Conservation (phyloP, 2,888 invertebrate genomes). For the Geotrupes spiniger region DNA sequence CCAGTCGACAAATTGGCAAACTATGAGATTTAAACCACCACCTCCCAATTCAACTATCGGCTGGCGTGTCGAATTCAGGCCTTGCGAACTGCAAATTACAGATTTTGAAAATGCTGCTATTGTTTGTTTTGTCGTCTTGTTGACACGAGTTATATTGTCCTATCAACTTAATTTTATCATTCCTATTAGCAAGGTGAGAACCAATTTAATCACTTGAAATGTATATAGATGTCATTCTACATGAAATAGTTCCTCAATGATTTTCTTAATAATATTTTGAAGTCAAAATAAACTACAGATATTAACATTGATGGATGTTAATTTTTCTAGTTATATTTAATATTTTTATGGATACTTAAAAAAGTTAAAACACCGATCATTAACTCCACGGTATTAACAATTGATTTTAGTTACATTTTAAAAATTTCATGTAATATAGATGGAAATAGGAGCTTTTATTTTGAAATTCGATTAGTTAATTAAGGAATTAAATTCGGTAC, state of each 20-base stretch:
- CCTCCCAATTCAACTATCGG: slow-evolving; percentile 95
- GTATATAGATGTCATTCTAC: neutral
- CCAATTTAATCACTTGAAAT: slow-evolving; percentile 41
- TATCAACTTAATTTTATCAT: slow-evolving; percentile 95
- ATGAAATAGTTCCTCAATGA: neutral
- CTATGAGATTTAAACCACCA: slow-evolving; percentile 98
- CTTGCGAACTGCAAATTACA: slow-evolving; percentile 96
- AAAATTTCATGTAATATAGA: neutral
- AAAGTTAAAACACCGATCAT: no score
- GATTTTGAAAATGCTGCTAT: slow-evolving; percentile 99
- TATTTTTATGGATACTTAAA: no score
- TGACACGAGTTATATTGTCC: slow-evolving; percentile 94
- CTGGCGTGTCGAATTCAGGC: slow-evolving; percentile 99
- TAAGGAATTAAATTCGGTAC: neutral
- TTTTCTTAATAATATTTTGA: neutral
- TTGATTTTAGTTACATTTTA: neutral
- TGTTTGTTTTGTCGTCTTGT: slow-evolving; percentile 94
- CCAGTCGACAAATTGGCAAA: slow-evolving; percentile 99
- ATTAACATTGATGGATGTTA: no score
- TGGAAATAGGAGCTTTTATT: neutral
- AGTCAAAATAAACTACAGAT: neutral
- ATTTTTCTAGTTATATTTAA: no score
- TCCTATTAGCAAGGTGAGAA: slow-evolving; percentile 82
- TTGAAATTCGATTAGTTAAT: neutral
- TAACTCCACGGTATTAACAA: no score